A percentile compares a stretch with the other conserved stretches of the same genome.
Conservation (phyloP, 2,888 invertebrate genomes). For the Cacoxenus indagator region DNA sequence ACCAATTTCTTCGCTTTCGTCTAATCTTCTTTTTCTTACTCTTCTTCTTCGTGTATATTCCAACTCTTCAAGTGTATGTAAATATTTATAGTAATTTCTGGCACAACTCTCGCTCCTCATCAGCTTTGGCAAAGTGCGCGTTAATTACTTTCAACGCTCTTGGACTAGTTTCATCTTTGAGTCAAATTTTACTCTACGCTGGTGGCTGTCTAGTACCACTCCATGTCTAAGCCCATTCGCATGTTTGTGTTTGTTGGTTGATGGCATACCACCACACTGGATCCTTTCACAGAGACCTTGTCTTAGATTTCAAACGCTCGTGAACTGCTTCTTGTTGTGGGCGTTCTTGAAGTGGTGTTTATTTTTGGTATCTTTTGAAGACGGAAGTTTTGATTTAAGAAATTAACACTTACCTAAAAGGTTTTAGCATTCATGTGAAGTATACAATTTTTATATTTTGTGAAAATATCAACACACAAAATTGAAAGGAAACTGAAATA, state of each 20-base stretch:
- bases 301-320: background rate
- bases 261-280: background rate
- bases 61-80: conserved; percentile 37
- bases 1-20: background rate
- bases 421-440: background rate
- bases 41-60: background rate
- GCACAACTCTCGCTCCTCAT: conserved; percentile 27
- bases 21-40: background rate
- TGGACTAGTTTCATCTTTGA: conserved; percentile 51
- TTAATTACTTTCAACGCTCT: conserved; percentile 59
- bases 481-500: too few species aligned
- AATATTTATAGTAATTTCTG: conserved; percentile 51
- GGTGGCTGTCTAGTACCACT: conserved; percentile 29
- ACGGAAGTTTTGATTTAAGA: background rate
- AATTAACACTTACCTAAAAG: too few species aligned
- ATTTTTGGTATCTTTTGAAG: background rate
- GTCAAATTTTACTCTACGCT: conserved; percentile 8
- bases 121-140: conserved; percentile 35
- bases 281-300: background rate
- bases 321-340: background rate
- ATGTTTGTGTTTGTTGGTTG: conserved; percentile 5
- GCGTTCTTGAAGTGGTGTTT: background rate
- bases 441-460: too few species aligned
- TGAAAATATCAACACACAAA: too few species aligned
- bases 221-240: too few species aligned